Evolutionary conservation across 2,797 vertebrate genomes (phyloP).

Genomic region (Holocentrus rufus): DNA sequence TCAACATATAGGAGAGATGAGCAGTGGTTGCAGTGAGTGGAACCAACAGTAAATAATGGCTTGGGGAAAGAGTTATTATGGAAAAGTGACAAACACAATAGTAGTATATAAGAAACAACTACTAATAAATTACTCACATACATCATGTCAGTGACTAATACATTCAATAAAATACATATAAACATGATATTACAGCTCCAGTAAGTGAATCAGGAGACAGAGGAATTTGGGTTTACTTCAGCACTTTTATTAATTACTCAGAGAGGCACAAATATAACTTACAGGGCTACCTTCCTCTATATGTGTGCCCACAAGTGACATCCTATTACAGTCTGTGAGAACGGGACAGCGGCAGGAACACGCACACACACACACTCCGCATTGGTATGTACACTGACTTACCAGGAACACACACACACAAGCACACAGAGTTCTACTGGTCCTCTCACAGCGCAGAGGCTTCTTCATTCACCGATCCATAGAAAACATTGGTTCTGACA

Average conservation of each 20-base stretch:
- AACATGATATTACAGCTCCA: too few species aligned
- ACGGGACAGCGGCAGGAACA: conserved; percentile 53
- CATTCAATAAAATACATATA: too few species aligned
- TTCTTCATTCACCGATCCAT: conserved; percentile 21
- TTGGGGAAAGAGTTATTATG: too few species aligned
- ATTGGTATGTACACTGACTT: too few species aligned
- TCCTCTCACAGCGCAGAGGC: conserved; percentile 27
- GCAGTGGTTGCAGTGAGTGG: too few species aligned
- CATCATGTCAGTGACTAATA: too few species aligned
- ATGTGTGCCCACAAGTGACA: conserved; percentile 58
- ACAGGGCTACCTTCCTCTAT: conserved; percentile 73
- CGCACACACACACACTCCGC: conserved; percentile 13
- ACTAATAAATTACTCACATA: too few species aligned
- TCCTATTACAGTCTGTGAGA: conserved; percentile 53
- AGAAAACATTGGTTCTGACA: conserved; percentile 32
- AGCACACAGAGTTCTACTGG: conserved; percentile 26
- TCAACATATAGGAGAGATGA: too few species aligned
- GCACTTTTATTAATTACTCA: conserved; percentile 81
- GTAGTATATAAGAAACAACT: too few species aligned
- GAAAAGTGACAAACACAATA: too few species aligned
- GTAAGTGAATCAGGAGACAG: conserved; percentile 21
- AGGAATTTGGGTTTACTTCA: conserved; percentile 55
- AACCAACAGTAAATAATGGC: too few species aligned
- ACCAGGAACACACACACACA: background rate
- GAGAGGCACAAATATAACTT: conserved; percentile 81